phyloP scores from a whole-genome alignment of 2,888 invertebrate genomes.

The Myopa testacea region DNA sequence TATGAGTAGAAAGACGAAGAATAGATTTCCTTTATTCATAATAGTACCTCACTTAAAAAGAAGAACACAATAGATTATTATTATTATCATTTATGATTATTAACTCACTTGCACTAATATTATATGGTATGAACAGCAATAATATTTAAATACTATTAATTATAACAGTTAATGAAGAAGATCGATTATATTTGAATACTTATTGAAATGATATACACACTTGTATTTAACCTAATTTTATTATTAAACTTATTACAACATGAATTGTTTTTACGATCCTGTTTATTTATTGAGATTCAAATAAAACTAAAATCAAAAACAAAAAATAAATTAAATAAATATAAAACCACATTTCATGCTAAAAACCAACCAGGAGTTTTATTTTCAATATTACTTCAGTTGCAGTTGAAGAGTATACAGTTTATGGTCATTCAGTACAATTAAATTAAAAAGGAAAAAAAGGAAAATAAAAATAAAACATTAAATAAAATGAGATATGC shows the following conservation, averaged over 20 bases:
- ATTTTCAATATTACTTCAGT: not conserved
- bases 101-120: not conserved
- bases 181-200: too few relatives aligned
- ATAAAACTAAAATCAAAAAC: constrained; percentile 28
- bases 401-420: not conserved
- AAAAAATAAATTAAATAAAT: not conserved
- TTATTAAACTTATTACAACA: constrained; percentile 21
- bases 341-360: constrained; percentile 45
- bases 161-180: constrained; percentile 2
- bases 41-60: constrained; percentile 9
- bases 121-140: not conserved
- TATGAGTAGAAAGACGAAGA: too few relatives aligned
- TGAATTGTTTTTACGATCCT: constrained; percentile 45
- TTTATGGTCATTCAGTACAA: too few relatives aligned
- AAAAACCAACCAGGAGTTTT: constrained; percentile 28
- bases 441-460: too few relatives aligned
- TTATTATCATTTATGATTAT: not conserved
- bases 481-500: too few relatives aligned
- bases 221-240: constrained; percentile 11
- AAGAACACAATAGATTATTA: too few relatives aligned
- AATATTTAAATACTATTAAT: constrained; percentile 12
- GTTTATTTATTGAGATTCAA: constrained; percentile 40
- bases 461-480: too few relatives aligned
- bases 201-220: not conserved
- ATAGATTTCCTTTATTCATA: constrained; percentile 5